Evolutionary conservation across 2,888 invertebrate genomes (phyloP).

Genomic region (Mimachlamys varia): DNA sequence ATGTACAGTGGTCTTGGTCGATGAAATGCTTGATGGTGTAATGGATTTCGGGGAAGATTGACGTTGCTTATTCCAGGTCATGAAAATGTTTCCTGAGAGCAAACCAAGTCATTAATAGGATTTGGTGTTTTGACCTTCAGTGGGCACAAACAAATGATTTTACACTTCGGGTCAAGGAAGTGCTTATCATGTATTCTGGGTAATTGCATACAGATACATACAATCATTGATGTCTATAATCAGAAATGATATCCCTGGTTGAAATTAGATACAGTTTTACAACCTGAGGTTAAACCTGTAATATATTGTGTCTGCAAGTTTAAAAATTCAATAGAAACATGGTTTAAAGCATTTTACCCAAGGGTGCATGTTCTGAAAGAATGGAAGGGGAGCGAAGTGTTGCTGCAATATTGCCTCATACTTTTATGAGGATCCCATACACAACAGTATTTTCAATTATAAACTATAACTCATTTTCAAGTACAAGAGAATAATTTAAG

Average conservation of each 20-base stretch:
- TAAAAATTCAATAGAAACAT: too few species aligned
- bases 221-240: not conserved
- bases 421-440: too few species aligned
- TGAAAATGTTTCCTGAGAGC: not conserved
- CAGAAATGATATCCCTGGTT: not conserved
- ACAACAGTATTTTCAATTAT: too few species aligned
- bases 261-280: not conserved
- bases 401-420: too few species aligned
- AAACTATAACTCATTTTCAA: too few species aligned
- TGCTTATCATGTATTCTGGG: not conserved
- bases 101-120: slow-evolving; percentile 6
- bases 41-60: slow-evolving; percentile 19
- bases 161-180: not conserved
- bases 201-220: not conserved
- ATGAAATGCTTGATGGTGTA: slow-evolving; percentile 14
- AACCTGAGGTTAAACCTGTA: not conserved
- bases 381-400: too few species aligned
- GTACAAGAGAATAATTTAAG: not conserved
- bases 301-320: too few species aligned
- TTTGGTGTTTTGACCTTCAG: not conserved
- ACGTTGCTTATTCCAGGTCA: slow-evolving; percentile 27
- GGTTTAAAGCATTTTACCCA: too few species aligned
- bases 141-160: not conserved
- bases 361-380: too few species aligned
- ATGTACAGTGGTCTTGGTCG: not conserved